Conservation (phyloP, 1,140 invertebrate species). For the Ylistrum balloti region DNA sequence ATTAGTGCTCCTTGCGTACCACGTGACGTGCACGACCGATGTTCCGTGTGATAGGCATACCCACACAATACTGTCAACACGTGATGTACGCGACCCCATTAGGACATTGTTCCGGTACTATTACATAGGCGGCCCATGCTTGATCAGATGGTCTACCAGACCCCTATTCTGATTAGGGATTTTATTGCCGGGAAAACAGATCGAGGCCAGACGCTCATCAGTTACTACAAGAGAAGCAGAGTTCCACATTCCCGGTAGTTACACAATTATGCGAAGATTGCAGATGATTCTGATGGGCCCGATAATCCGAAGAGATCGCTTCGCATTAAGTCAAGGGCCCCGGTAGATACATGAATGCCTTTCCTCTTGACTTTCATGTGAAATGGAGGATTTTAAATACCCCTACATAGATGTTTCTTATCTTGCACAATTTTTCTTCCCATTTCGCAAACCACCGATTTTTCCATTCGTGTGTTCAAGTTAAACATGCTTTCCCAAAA, state of each 20-base stretch:
- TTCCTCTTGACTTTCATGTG: slow-evolving; percentile 33
- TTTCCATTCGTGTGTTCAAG: background rate
- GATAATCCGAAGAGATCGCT: background rate
- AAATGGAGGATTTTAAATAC: slow-evolving; percentile 29
- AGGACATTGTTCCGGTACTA: background rate
- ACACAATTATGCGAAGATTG: slow-evolving; percentile 25
- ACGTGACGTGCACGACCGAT: no score
- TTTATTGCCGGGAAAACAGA: background rate
- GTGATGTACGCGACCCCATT: no score
- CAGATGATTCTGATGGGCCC: background rate
- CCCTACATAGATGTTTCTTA: slow-evolving; percentile 22
- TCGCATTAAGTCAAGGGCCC: slow-evolving; percentile 24
- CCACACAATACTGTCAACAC: no score
- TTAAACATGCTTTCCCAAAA: background rate
- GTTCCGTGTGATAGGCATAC: no score
- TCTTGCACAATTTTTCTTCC: background rate
- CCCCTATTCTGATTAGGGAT: slow-evolving; percentile 32
- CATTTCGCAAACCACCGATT: background rate
- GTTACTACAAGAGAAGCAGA: background rate
- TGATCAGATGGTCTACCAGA: background rate
- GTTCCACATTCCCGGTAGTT: slow-evolving; percentile 24
- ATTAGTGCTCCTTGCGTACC: no score
- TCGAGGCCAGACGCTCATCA: slow-evolving; percentile 4
- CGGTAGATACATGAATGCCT: background rate
- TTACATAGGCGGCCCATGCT: background rate